phyloP scores from a whole-genome alignment of 2,888 invertebrate genomes.

The Cetonia aurata region DNA sequence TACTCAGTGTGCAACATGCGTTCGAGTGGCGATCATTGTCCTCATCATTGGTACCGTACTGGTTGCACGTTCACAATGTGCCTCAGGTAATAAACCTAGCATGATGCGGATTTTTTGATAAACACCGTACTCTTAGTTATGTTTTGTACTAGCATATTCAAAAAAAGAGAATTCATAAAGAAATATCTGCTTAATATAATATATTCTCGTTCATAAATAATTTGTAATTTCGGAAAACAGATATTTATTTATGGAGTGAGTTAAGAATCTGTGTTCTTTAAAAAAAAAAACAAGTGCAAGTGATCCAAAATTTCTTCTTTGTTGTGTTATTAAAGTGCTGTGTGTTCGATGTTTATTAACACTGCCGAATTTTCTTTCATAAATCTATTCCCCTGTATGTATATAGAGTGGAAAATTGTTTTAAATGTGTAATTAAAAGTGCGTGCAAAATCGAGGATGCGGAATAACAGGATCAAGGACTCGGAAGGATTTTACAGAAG shows the following conservation, averaged over 20 bases:
- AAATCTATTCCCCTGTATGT: too few species aligned
- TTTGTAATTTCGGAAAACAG: background rate
- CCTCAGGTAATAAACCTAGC: constrained; percentile 65
- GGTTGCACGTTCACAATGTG: constrained; percentile 62
- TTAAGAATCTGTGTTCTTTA: too few species aligned
- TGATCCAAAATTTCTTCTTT: too few species aligned
- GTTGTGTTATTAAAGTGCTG: background rate
- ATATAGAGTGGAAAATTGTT: too few species aligned
- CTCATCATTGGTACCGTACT: constrained; percentile 63
- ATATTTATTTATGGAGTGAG: constrained; percentile 16
- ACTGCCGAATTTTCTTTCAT: too few species aligned
- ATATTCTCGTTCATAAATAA: too few species aligned
- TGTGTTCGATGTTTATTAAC: background rate
- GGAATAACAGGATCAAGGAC: too few species aligned
- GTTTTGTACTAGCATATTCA: constrained; percentile 55
- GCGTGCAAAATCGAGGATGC: too few species aligned
- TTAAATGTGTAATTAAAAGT: too few species aligned
- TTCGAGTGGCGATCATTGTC: constrained; percentile 59
- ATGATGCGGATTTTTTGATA: constrained; percentile 62
- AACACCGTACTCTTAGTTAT: constrained; percentile 57
- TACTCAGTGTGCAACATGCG: constrained; percentile 61
- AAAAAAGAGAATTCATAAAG: constrained; percentile 24
- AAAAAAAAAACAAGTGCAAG: too few species aligned
- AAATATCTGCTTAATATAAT: constrained; percentile 3
- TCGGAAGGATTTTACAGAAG: too few species aligned